Evolutionary conservation across 2,797 vertebrate genomes (phyloP), one percentile per base, ranked within the genome.

Genomic region (Sebastes reedi): DNA sequence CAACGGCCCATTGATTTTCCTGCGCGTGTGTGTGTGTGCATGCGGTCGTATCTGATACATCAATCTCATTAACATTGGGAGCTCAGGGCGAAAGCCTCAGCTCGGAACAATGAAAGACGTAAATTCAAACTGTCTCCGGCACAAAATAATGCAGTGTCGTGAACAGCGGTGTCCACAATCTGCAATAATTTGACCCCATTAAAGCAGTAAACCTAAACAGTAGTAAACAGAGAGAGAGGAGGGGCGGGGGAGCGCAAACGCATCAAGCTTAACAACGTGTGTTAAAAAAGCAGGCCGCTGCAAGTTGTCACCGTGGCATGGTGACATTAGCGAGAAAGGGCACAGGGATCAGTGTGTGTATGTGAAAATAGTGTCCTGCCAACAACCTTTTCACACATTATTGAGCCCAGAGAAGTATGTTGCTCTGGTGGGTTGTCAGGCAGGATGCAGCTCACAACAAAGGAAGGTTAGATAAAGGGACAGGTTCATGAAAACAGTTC

Each of bases 1-100:
- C 89, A 92, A 84, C 75, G 32, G 78, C 22, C 54, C 89, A 94
- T 93, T 85, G 93, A 94, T 94, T 93, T 91, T 72, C 65, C 59
- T 32, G 39, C 61, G 6, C 65, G 66, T 59, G 54, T 61, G 58
- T 65, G 34, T 80, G 80, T 67, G 82, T 56, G 79, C 54, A 67
- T 67, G 80, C 10, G 70, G 67, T 69, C 11, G 22, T 79, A 70
- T 91, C 85, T 79, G 85, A 86, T 55, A 68, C 87, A 91, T 92
- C 88, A 90, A 81, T 92, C 87, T 90, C 84, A 86, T 92, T 90
- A 88, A 88, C 78, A 79, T 50, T 18, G 39, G 66, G 50, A 55
- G 86, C 61, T 71, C 16, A 8, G 78, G 75, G 67, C 75, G 72
- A 69, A 62, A 65, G 83, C 55, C 72, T 76, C 25, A 12, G 80